A percentile compares a stretch with the other conserved stretches of the same genome.
phyloP scores from a whole-genome alignment of 2,797 vertebrate species.

The Acanthurus lineatus region DNA sequence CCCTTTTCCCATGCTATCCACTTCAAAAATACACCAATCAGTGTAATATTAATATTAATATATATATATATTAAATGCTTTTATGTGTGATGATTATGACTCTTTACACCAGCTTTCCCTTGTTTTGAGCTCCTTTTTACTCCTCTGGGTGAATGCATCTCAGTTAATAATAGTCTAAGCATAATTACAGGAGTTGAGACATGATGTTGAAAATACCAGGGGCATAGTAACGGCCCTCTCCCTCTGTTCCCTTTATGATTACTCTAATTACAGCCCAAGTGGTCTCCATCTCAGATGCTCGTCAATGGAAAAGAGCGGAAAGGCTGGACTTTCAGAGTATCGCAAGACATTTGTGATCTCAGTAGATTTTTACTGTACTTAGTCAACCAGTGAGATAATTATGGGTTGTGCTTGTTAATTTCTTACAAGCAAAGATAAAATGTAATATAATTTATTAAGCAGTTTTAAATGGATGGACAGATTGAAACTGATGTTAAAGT shows the following conservation, averaged over 20 bases:
- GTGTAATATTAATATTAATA: slow-evolving; percentile 1
- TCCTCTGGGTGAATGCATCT: slow-evolving; percentile 40
- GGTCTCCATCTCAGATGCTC: slow-evolving; percentile 41
- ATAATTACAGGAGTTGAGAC: slow-evolving; percentile 70
- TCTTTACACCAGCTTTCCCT: slow-evolving; percentile 30
- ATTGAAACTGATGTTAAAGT: background rate
- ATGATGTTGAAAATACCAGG: slow-evolving; percentile 66
- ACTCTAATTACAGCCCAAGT: slow-evolving; percentile 68
- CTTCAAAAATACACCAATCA: background rate
- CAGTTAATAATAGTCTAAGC: slow-evolving; percentile 60
- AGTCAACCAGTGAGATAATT: slow-evolving; percentile 47
- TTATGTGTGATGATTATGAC: slow-evolving; percentile 19
- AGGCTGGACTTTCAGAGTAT: slow-evolving; percentile 47
- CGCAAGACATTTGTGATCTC: slow-evolving; percentile 52
- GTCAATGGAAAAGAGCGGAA: slow-evolving; percentile 55
- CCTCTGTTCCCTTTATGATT: slow-evolving; percentile 56
- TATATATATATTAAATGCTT: slow-evolving; percentile 27
- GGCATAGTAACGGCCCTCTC: slow-evolving; percentile 54
- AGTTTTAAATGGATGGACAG: slow-evolving; percentile 18
- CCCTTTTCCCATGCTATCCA: background rate
- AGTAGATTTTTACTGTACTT: slow-evolving; percentile 46
- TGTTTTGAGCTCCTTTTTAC: slow-evolving; percentile 16
- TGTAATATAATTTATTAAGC: slow-evolving; percentile 31
- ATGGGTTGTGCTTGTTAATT: slow-evolving; percentile 49
- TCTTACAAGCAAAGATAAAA: slow-evolving; percentile 39